Base-by-base conservation (phyloP, 1,140 invertebrate species). In the Bursaphelenchus mucronatus region DNA sequence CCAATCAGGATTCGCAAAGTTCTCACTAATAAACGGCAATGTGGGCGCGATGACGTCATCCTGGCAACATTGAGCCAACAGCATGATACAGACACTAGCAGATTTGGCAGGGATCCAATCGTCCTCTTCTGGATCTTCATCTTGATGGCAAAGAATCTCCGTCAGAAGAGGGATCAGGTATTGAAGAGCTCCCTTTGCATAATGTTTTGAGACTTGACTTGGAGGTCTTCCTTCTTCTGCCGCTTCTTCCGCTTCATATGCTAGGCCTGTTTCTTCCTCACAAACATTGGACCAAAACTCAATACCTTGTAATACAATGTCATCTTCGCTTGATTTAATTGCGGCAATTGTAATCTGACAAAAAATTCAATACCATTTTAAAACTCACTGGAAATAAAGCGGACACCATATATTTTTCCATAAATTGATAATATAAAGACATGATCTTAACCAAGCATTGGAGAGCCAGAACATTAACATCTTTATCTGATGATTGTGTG, bases 231-330 rank as follows among this genome's bases (percentile, higher is more conserved):
- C 94, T 82, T 88, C 87, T 83, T 98, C 94, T 41, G 86, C 85
- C 41, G 94, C 94, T 74, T 98, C 95, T 47, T 89, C 88, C 69
- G 90, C 90, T 83, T 97, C 94, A 81, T 96, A 92, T 5, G 90
- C 88, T 68, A 99, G 84, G 83, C 97, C 94, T 39, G 97, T 91
- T 85, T 99, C 96, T 84, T 97, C 95, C 84, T 99, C 96, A 79
- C 94, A 95, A 0, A 98, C 94, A 80, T 95, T 97, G 0, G 94
- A 98, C 96, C 96, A 99, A 84, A 99, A 99, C 83, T 99, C 96
- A 83, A 99, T 98, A 70, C 96, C 96, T 85, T 99, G 96, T 47
- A 99, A 85, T 39, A 92, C 89, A 51, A 99, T 89, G 72, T 97
- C 92, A 84, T 97, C 93, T 63, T 89, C 88, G 50, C 30, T 21